Base-by-base conservation (phyloP, 2,888 invertebrate species). In the Melieria omissa region DNA sequence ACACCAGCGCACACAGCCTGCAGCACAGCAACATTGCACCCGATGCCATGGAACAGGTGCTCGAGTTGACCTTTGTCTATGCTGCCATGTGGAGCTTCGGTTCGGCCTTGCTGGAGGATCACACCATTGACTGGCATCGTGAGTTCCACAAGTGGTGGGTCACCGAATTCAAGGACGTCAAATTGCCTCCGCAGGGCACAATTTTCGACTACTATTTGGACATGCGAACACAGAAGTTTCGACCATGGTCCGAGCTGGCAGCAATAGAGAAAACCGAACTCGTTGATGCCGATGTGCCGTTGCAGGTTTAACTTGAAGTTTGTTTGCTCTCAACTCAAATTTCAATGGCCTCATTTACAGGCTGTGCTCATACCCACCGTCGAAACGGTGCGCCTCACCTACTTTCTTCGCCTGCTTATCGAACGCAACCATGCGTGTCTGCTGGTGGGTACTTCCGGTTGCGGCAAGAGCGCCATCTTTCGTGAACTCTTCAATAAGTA, bases 111-210 rank as follows among this genome's bases (percentile, higher is more conserved):
- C 95, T 94, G 87, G 95, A 95, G 89, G 97, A 98, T 87, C 92
- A 95, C 88, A 88, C 95, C 68, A 90, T 94, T 10, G 98, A 98
- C 86, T 96, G 97, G 93, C 91, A 97, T 67, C 93, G 93, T 75
- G 98, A 98, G 84, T 98, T 98, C 86, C 96, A 94, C 84, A 97
- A 96, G 86, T 98, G 97, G 97, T 98, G 97, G 91, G 89, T 90
- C 46, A 93, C 92, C 75, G 98, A 98, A 88, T 98, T 97, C 86
- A 98, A 97, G 88, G 91, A 93, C 29, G 90, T 98, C 68, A 96
- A 95, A 87, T 95, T 98, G 85, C 98, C 98, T 0, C 85, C 91
- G 0, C 82, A 91, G 45, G 95, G 94, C 14, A 95, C 92, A 42
- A 92, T 98, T 5, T 98, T 98, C 85, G 94, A 94, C 85, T 97